These are phyloP conservation scores for Solenopsis invicta DNA, from an alignment of 1,140 invertebrate species.

Conservation along the genomic window DNA sequence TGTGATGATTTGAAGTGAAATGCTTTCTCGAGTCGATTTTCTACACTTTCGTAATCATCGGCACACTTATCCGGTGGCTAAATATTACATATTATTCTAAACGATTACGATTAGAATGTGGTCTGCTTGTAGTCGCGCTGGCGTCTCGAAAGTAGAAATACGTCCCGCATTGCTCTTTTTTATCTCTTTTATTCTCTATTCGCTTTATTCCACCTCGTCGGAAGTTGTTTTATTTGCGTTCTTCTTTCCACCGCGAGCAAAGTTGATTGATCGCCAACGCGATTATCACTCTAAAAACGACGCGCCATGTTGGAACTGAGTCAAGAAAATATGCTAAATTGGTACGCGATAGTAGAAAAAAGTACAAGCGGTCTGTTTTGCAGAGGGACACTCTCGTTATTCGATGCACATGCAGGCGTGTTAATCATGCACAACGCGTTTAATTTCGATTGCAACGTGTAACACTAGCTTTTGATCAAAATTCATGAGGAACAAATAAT, in stretches of 20 bases:
- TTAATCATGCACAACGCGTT: constrained; percentile 51
- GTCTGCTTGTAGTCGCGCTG: background rate
- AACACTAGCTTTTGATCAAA: constrained; percentile 48
- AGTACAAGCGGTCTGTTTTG: constrained; percentile 24
- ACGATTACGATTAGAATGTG: constrained; percentile 1
- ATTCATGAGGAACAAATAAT: constrained; percentile 61
- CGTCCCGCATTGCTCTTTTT: constrained; percentile 4
- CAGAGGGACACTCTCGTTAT: constrained; percentile 43
- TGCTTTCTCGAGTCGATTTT: background rate
- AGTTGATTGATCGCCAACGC: constrained; percentile 63
- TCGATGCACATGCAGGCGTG: constrained; percentile 38
- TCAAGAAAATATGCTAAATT: constrained; percentile 66
- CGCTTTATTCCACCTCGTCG: constrained; percentile 50
- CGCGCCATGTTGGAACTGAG: constrained; percentile 52
- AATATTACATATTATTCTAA: constrained; percentile 2
- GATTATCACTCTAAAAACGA: constrained; percentile 63
- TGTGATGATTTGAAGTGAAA: background rate
- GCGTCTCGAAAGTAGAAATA: constrained; percentile 40
- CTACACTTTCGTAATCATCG: background rate
- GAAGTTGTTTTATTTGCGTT: constrained; percentile 60
- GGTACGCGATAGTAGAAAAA: constrained; percentile 40
- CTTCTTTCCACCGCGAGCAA: constrained; percentile 48
- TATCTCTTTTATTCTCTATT: constrained; percentile 37
- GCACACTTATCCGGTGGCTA: background rate
- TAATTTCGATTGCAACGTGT: constrained; percentile 34